These are phyloP conservation scores for Eilema griseolum DNA, from an alignment of 2,888 invertebrate genomes.

Conservation along the genomic window DNA sequence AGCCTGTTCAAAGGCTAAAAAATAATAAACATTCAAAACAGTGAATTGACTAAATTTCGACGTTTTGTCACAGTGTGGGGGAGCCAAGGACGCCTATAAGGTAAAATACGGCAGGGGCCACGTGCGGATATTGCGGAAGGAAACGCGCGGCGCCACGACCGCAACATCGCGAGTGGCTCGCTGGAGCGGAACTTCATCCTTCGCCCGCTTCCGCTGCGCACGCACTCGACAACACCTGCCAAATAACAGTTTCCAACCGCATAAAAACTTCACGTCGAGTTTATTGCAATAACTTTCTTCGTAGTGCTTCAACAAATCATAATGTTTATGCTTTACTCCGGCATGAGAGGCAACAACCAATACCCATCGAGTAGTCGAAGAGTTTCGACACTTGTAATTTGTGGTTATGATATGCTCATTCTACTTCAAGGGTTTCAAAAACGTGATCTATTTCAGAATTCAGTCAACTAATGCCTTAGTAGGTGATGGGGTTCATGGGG, in stretches of 20 bases:
- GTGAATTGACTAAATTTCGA: not conserved
- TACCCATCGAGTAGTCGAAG: not conserved
- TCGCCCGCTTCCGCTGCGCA: constrained; percentile 12
- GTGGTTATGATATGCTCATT: not conserved
- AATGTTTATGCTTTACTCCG: not conserved
- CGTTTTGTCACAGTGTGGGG: not conserved
- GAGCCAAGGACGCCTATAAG: not conserved
- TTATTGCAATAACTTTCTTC: constrained; percentile 1
- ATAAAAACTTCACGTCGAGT: not conserved
- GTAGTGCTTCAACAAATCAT: constrained; percentile 6
- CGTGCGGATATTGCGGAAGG: constrained; percentile 15
- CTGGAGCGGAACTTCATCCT: constrained; percentile 18
- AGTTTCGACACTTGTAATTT: constrained; percentile 3
- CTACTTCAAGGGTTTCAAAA: not conserved
- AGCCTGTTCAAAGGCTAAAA: too few species aligned
- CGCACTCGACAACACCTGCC: constrained; percentile 12
- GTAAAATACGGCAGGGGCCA: not conserved
- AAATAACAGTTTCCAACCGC: not conserved
- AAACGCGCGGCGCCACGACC: constrained; percentile 14
- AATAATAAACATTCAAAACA: not conserved
- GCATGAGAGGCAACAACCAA: not conserved
- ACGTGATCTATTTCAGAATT: not conserved
- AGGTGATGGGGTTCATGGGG: too few species aligned
- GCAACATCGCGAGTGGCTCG: constrained; percentile 12
- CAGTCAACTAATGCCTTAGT: not conserved